These are phyloP conservation scores for Takifugu ocellatus DNA, from an alignment of 2,797 vertebrate genomes.

Conservation along the genomic window DNA sequence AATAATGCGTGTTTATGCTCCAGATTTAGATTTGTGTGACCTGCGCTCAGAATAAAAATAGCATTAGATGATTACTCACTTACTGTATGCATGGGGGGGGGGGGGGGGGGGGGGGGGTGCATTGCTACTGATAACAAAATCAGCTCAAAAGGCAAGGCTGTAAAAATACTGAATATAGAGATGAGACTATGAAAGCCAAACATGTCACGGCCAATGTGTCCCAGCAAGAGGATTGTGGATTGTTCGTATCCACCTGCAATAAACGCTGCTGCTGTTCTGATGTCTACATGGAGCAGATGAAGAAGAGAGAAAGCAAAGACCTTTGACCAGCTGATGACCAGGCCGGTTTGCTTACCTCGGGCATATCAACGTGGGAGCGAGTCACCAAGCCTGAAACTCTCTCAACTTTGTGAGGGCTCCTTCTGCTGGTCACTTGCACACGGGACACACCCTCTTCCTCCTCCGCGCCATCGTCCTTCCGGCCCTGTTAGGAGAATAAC, in stretches of 20 bases:
- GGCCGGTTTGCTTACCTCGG: slow-evolving; percentile 73
- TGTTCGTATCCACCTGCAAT: no score
- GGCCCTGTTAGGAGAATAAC: slow-evolving; percentile 24
- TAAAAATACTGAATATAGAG: background rate
- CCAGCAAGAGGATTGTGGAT: no score
- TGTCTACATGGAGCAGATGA: background rate
- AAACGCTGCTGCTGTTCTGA: background rate
- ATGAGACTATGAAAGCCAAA: background rate
- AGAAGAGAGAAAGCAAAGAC: background rate
- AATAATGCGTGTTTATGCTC: no score
- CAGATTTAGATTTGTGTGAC: no score
- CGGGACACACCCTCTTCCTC: slow-evolving; percentile 67
- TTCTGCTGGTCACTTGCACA: slow-evolving; percentile 82
- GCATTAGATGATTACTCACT: slow-evolving; percentile 1
- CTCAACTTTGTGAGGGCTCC: slow-evolving; percentile 78
- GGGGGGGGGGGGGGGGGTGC: no score
- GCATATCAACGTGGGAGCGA: slow-evolving; percentile 68
- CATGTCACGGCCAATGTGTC: background rate
- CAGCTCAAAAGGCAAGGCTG: background rate
- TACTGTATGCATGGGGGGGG: background rate
- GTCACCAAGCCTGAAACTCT: slow-evolving; percentile 78
- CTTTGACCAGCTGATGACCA: background rate
- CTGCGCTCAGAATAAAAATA: background rate
- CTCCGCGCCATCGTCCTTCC: slow-evolving; percentile 28
- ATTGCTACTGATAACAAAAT: no score